Conservation (phyloP, 2,113 vertebrate genomes). For the Seriola dumerili region DNA sequence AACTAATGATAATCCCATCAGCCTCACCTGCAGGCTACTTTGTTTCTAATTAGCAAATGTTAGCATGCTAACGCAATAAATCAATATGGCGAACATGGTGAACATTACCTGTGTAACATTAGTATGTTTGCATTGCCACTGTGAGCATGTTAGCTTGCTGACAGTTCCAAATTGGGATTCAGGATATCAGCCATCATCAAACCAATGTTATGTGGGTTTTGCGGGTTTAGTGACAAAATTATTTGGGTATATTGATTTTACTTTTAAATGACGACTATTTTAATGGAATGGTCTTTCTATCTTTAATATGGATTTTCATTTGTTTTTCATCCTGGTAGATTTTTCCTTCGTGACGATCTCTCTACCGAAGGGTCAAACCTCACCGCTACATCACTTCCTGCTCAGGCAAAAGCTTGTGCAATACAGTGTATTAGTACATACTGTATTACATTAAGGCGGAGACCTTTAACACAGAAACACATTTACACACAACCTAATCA, state of each 20-base stretch:
- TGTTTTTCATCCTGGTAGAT: background rate
- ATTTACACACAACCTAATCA: conserved; percentile 76
- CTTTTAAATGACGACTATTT: too few species aligned
- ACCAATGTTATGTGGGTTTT: background rate
- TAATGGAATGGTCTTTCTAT: background rate
- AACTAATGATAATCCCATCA: background rate
- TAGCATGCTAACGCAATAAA: too few species aligned
- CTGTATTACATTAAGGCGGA: conserved; percentile 63
- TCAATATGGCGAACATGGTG: background rate
- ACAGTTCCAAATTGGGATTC: background rate
- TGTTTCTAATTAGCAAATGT: background rate
- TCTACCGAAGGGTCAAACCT: conserved; percentile 18
- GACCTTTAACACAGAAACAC: conserved; percentile 68
- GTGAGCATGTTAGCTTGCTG: background rate
- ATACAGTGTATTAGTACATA: conserved; percentile 37
- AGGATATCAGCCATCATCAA: background rate
- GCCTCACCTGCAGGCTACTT: background rate
- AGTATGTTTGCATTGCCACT: background rate
- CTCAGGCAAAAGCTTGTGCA: conserved; percentile 4
- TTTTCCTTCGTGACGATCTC: conserved; percentile 4
- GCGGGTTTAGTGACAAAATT: background rate
- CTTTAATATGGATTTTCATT: background rate
- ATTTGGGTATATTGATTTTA: background rate
- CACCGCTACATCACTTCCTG: conserved; percentile 1
- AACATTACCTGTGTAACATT: background rate